Evolutionary conservation across 2,797 vertebrate genomes (phyloP).

Genomic region (Paratrypauchen microcephalus): DNA sequence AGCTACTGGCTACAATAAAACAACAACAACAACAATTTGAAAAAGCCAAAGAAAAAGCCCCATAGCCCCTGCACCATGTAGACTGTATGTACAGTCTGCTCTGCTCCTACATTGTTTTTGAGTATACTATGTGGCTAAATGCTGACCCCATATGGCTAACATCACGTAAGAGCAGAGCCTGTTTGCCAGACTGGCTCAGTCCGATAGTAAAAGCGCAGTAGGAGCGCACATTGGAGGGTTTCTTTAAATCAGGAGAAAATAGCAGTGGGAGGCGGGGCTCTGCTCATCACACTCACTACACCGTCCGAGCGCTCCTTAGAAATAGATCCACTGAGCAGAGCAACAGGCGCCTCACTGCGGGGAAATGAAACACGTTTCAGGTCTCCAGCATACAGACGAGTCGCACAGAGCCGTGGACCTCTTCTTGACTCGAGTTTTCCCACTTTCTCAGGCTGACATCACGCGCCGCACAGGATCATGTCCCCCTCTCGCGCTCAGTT

Average conservation of each 20-base stretch:
- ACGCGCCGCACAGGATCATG: constrained; percentile 56
- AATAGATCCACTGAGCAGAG: constrained; percentile 47
- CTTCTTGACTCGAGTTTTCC: constrained; percentile 7
- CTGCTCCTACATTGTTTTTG: not conserved
- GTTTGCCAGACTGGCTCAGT: too few species aligned
- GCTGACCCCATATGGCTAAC: not conserved
- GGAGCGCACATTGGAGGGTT: constrained; percentile 71
- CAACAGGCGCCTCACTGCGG: constrained; percentile 34
- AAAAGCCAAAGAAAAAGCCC: not conserved
- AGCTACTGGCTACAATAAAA: too few species aligned
- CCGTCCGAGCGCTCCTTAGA: constrained; percentile 42
- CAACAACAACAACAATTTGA: too few species aligned
- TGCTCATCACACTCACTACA: constrained; percentile 56
- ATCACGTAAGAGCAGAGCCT: not conserved
- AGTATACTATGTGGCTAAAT: not conserved
- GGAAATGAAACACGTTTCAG: constrained; percentile 59
- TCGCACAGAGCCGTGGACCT: constrained; percentile 23
- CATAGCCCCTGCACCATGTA: not conserved
- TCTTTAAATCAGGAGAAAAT: constrained; percentile 70
- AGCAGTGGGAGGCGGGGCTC: constrained; percentile 67
- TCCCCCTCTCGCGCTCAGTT: constrained; percentile 30
- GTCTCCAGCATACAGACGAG: constrained; percentile 51
- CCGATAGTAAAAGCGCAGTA: too few species aligned
- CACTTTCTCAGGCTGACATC: constrained; percentile 43
- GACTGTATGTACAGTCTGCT: too few species aligned